phyloP scores from a whole-genome alignment of 1,140 invertebrate species.

The Choristoneura fumiferana region DNA sequence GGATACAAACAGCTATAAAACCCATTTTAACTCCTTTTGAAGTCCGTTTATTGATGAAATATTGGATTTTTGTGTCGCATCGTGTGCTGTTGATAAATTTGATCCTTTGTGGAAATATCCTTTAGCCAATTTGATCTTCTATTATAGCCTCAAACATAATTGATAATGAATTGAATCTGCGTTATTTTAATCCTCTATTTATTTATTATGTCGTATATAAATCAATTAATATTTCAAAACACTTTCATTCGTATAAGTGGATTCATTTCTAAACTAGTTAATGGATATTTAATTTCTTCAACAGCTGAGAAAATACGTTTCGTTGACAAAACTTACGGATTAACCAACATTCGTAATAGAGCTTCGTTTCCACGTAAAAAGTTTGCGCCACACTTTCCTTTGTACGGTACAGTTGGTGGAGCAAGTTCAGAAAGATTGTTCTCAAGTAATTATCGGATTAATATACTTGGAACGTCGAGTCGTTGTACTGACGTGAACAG shows the following conservation, averaged over 20 bases:
- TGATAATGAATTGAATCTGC: no score
- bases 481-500: constrained; percentile 64
- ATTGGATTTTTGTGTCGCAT: constrained; percentile 11
- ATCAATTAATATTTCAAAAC: no score
- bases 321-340: constrained; percentile 21
- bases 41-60: constrained; percentile 14
- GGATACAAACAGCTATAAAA: background rate
- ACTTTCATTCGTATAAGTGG: no score
- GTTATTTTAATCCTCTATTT: no score
- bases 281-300: no score
- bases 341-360: constrained; percentile 50
- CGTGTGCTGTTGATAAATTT: no score
- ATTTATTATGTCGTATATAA: no score
- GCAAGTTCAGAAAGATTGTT: constrained; percentile 72
- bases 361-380: constrained; percentile 63
- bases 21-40: constrained; percentile 12
- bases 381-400: constrained; percentile 49
- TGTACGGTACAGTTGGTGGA: constrained; percentile 38
- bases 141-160: no score
- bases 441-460: constrained; percentile 77
- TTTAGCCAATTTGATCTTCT: no score
- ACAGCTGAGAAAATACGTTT: no score
- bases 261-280: no score
- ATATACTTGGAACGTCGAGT: constrained; percentile 65
- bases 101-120: no score